Evolutionary conservation across 2,113 vertebrate species (phyloP).

Genomic region (Gavialis gangeticus): DNA sequence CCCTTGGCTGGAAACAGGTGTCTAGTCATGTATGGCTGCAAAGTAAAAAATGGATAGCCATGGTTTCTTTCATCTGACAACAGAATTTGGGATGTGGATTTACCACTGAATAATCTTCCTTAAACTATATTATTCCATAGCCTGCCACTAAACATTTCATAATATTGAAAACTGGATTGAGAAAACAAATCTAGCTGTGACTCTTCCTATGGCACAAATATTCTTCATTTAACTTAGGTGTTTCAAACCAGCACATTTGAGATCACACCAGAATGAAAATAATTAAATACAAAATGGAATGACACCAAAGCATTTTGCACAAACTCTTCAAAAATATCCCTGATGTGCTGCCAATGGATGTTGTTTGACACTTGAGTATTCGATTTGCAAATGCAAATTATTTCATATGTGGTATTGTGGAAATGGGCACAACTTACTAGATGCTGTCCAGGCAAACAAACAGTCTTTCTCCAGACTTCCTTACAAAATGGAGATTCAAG

Average conservation of each 20-base stretch:
- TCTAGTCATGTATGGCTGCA: not conserved
- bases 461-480: not conserved
- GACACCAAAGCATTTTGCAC: not conserved
- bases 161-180: not conserved
- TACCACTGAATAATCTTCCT: not conserved
- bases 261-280: not conserved
- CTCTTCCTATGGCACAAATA: not conserved
- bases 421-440: not conserved
- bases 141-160: not conserved
- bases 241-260: not conserved
- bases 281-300: not conserved
- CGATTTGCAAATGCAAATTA: not conserved
- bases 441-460: not conserved
- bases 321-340: not conserved
- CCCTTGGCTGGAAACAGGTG: not conserved
- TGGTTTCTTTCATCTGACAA: not conserved
- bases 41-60: not conserved
- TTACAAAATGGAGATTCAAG: not conserved
- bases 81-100: not conserved
- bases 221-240: not conserved
- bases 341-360: not conserved
- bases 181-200: not conserved
- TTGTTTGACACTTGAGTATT: not conserved
- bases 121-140: accelerated
- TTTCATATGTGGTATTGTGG: not conserved